phyloP scores from a whole-genome alignment of 2,888 invertebrate species.

The Leucophenga maculata region DNA sequence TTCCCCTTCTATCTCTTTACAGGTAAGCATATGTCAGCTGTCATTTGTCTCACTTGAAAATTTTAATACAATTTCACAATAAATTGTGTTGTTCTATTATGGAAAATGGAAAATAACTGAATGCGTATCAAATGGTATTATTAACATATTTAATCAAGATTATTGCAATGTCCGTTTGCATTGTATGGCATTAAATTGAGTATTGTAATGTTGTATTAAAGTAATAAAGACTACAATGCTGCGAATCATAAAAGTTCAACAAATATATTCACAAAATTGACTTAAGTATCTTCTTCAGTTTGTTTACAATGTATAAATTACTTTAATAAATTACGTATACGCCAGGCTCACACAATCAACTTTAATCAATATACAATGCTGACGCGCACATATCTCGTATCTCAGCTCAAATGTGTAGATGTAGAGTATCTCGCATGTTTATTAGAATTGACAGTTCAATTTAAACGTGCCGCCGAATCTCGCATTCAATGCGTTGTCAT shows the following conservation, averaged over 20 bases:
- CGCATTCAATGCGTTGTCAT: neutral
- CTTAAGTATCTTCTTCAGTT: neutral
- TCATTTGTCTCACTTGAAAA: conserved; percentile 1
- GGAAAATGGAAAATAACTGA: conserved; percentile 1
- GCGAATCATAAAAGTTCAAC: too few species aligned
- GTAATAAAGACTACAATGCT: neutral
- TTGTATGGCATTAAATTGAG: neutral
- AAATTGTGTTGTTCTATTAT: conserved; percentile 2
- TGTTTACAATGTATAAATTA: neutral
- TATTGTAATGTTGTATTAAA: neutral
- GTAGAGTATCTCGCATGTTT: neutral
- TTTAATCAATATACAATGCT: neutral
- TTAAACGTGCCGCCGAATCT: neutral
- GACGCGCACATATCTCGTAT: neutral
- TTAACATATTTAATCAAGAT: neutral
- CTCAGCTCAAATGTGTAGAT: conserved; percentile 5
- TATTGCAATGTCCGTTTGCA: neutral
- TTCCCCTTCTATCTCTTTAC: neutral
- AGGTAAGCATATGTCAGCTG: conserved; percentile 18
- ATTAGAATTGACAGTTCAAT: conserved; percentile 23
- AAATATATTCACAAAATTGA: neutral
- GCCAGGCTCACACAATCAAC: neutral
- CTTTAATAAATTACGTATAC: neutral
- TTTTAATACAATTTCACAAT: neutral
- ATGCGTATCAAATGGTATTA: conserved; percentile 6